Percentiles rank a stretch among this genome's conserved stretches.
phyloP scores from a whole-genome alignment of 2,113 vertebrate genomes.

The Manacus vitellinus region DNA sequence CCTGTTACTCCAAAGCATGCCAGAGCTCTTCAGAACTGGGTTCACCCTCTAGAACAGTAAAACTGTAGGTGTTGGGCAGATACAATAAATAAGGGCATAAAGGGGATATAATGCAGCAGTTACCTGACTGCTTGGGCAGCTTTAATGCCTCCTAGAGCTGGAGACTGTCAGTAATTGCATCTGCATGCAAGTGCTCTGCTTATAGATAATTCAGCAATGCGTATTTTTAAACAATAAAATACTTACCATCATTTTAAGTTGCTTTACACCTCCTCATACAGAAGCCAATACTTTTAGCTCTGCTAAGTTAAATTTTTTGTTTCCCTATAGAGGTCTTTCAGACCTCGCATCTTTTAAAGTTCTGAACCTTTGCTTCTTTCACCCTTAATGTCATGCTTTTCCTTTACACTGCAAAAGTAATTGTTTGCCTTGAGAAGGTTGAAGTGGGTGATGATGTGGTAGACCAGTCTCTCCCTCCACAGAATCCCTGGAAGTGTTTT shows the following conservation, averaged over 20 bases:
- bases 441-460: background rate
- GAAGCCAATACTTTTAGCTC: background rate
- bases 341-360: background rate
- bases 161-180: background rate
- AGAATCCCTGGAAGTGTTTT: background rate
- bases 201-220: background rate
- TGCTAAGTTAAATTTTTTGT: background rate
- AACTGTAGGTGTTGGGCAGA: background rate
- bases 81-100: background rate
- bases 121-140: background rate
- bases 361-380: background rate
- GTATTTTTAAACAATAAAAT: background rate
- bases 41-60: background rate
- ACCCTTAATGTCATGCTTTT: background rate
- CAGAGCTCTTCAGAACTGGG: background rate
- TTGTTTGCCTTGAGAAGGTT: background rate
- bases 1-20: background rate
- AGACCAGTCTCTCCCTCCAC: background rate
- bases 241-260: background rate
- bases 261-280: background rate
- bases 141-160: background rate
- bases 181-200: background rate
- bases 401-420: background rate
- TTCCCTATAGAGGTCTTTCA: background rate
- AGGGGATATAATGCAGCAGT: background rate